These are phyloP conservation scores for Phyllostomus hastatus DNA, from an alignment of 2,113 vertebrate genomes.

Conservation along the genomic window DNA sequence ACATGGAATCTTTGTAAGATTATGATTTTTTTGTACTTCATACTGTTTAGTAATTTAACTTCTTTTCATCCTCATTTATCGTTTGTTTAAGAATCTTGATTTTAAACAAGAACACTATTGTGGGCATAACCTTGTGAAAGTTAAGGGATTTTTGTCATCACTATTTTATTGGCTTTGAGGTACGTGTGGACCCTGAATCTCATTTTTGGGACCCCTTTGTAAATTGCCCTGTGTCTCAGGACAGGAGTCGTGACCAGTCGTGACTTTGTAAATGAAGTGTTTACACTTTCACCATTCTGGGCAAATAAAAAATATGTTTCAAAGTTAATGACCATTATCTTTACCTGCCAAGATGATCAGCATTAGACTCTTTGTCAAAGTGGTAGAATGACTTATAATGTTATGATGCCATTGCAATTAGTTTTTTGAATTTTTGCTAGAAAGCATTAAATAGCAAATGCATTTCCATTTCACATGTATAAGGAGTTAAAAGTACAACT, in stretches of 20 bases:
- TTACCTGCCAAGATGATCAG: background rate
- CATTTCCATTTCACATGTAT: background rate
- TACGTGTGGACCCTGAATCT: conserved; percentile 1
- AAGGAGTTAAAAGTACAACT: background rate
- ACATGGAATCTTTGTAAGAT: background rate
- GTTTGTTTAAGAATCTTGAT: conserved; percentile 42
- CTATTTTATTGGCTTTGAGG: conserved; percentile 46
- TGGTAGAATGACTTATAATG: background rate
- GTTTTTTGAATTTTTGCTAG: background rate
- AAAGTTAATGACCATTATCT: background rate
- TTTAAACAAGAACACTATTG: background rate
- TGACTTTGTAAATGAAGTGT: background rate
- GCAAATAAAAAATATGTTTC: conserved; percentile 12
- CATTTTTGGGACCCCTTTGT: background rate
- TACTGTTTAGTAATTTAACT: background rate
- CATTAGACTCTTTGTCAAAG: background rate
- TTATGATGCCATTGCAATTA: background rate
- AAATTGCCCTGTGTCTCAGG: background rate
- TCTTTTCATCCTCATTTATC: conserved; percentile 27
- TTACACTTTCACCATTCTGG: background rate
- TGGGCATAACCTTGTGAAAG: conserved; percentile 10
- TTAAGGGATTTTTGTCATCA: background rate
- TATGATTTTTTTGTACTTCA: background rate
- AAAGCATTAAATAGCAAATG: background rate
- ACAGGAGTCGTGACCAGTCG: background rate